Evolutionary conservation across 2,888 invertebrate species (phyloP), one percentile per base, ranked within the genome.

Genomic region (Drymonia ruficornis): DNA sequence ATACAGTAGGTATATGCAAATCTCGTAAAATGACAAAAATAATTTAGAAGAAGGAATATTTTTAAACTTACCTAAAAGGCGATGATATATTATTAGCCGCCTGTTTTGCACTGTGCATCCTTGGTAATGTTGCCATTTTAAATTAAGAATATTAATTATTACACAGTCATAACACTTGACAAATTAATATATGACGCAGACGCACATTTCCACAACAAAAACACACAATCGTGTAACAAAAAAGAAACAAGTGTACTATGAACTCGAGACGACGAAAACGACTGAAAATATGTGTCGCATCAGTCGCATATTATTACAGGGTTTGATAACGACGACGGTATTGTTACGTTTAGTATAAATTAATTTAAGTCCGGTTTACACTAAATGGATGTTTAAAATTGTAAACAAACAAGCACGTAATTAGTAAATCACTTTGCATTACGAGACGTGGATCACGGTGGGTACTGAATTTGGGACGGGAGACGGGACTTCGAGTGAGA

Each of bases 41-140:
- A 31, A 9, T 2, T 31, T 9, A 31, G 12, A 40, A 40, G 9
- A 16, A 9, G 3, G 1, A 43, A 43, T 19, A 43, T 23, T 44
- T 43, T 28, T 38, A 36, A 40, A 43, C 78, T 82, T 76, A 91
- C 91, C 89, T 90, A 83, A 91, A 91, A 8, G 91, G 88, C 49
- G 88, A 84, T 11, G 89, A 70, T 65, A 88, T 75, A 66, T 67
- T 76, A 70, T 67, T 76, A 70, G 75, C 76, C 59, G 78, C 85
- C 69, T 87, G 85, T 77, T 87, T 91, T 54, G 90, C 83, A 70
- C 74, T 80, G 70, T 87, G 86, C 78, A 84, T 85, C 67, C 91
- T 81, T 19, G 91, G 91, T 75, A 92, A 86, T 64, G 91, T 92
- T 75, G 91, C 91, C 91, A 92, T 92, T 72, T 67, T 76, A 56